phyloP scores from a whole-genome alignment of 2,888 invertebrate species.

The Drosophila greeni region DNA sequence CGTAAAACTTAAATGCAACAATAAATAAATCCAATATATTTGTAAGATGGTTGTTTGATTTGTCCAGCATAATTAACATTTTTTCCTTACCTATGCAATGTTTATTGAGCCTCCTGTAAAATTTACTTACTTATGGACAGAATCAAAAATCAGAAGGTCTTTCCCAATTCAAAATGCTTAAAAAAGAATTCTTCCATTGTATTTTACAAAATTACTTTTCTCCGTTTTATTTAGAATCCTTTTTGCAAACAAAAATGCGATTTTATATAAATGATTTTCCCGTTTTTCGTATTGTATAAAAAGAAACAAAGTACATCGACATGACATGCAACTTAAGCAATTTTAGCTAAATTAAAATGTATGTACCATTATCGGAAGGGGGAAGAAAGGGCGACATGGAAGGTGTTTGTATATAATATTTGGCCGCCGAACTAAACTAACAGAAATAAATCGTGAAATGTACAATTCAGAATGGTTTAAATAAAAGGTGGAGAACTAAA shows the following conservation, averaged over 20 bases:
- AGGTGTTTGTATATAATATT: constrained; percentile 17
- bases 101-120: neutral
- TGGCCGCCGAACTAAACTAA: constrained; percentile 38
- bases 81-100: too few species aligned
- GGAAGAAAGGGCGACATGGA: neutral
- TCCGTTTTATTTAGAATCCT: constrained; percentile 53
- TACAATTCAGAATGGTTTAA: constrained; percentile 47
- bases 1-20: constrained; percentile 38
- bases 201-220: constrained; percentile 54
- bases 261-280: constrained; percentile 45
- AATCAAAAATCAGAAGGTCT: neutral
- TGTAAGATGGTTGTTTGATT: constrained; percentile 38
- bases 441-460: constrained; percentile 33
- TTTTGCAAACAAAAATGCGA: constrained; percentile 41
- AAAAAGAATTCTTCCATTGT: neutral
- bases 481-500: constrained; percentile 51
- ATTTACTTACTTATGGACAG: neutral
- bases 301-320: constrained; percentile 41
- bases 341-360: constrained; percentile 44
- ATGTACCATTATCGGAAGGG: constrained; percentile 19
- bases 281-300: constrained; percentile 38
- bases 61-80: neutral
- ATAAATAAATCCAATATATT: constrained; percentile 56
- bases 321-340: constrained; percentile 45
- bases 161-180: neutral